phyloP scores from a whole-genome alignment of 2,888 invertebrate genomes.

The Drosophila mimetica region DNA sequence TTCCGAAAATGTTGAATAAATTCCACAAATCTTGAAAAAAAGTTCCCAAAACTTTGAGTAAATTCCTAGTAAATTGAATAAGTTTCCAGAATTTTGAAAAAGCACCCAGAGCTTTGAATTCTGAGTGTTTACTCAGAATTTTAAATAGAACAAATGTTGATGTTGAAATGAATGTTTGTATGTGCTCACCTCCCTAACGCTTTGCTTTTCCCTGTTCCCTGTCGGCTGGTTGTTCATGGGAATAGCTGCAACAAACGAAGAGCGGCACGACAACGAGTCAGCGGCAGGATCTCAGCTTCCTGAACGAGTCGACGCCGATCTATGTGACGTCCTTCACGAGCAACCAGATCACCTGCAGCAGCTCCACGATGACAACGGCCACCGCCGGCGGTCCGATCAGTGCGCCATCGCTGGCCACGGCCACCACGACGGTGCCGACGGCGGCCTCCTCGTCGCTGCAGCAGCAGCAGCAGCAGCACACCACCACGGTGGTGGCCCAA shows the following conservation, averaged over 20 bases:
- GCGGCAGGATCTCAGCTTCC: slow-evolving; percentile 89
- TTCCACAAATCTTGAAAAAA: too few relatives aligned
- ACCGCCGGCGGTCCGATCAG: slow-evolving; percentile 81
- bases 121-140: too few relatives aligned
- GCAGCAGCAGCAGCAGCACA: too few relatives aligned
- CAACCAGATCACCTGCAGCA: slow-evolving; percentile 85
- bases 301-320: slow-evolving; percentile 92
- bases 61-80: too few relatives aligned
- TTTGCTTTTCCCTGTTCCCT: neutral
- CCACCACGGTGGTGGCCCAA: slow-evolving; percentile 41
- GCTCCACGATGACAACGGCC: slow-evolving; percentile 85
- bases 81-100: too few relatives aligned
- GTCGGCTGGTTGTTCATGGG: neutral
- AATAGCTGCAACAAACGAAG: slow-evolving; percentile 81
- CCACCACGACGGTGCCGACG: slow-evolving; percentile 49
- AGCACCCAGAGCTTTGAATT: too few relatives aligned
- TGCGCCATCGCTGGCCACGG: slow-evolving; percentile 66
- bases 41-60: too few relatives aligned
- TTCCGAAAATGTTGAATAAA: too few relatives aligned
- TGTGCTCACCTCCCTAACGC: neutral
- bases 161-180: too few relatives aligned
- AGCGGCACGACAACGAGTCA: slow-evolving; percentile 84
- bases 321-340: slow-evolving; percentile 91
- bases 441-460: slow-evolving; percentile 47
- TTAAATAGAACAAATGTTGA: too few relatives aligned